phyloP scores from a whole-genome alignment of 2,797 vertebrate species.

The Lophotriccus pileatus region DNA sequence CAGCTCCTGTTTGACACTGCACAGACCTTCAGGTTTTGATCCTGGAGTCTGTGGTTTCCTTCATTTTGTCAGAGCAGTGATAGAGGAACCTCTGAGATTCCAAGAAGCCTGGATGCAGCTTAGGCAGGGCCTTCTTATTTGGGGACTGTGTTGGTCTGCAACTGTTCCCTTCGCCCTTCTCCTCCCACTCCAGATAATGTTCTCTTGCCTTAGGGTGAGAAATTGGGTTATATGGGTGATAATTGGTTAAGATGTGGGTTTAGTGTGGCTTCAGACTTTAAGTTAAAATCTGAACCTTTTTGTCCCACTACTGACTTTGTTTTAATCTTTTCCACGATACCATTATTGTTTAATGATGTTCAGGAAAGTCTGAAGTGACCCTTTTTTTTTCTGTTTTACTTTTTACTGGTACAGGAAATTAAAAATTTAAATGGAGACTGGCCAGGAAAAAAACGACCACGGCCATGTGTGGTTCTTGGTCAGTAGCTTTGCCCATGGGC shows the following conservation, averaged over 20 bases:
- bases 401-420: neutral
- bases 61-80: neutral
- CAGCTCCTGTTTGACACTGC: neutral
- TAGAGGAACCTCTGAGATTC: neutral
- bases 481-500: neutral
- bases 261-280: neutral
- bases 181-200: neutral
- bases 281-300: neutral
- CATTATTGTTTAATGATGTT: neutral
- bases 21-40: neutral
- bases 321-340: neutral
- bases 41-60: neutral
- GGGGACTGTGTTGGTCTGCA: neutral
- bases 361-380: neutral
- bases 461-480: neutral
- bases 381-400: rapidly evolving
- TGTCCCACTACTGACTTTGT: neutral
- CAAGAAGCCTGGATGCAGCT: neutral
- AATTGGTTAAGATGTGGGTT: neutral
- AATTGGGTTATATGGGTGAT: neutral
- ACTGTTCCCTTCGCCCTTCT: neutral
- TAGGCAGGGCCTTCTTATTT: neutral
- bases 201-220: neutral
- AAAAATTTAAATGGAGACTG: neutral
- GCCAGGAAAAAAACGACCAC: neutral